These are phyloP conservation scores for Pimpla rufipes DNA, from an alignment of 2,888 invertebrate genomes.

Conservation along the genomic window DNA sequence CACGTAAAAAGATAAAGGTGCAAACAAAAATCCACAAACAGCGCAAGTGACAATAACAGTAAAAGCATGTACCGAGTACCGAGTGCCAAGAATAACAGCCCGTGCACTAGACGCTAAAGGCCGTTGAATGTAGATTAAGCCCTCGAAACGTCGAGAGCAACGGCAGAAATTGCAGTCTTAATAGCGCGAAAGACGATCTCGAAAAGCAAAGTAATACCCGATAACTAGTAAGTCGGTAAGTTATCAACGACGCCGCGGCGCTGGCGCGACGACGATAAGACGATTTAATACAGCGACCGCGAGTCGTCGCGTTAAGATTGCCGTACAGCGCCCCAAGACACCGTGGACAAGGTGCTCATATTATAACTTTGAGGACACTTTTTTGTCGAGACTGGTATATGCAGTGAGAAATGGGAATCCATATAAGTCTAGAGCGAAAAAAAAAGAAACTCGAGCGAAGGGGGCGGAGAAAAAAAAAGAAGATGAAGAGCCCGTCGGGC, in stretches of 20 bases:
- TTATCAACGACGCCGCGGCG: conserved; percentile 37
- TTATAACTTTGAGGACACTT: conserved; percentile 22
- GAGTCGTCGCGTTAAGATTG: conserved; percentile 60
- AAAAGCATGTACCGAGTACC: background rate
- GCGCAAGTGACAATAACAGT: background rate
- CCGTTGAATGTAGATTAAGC: conserved; percentile 27
- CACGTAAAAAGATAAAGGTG: background rate
- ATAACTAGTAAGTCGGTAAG: conserved; percentile 13
- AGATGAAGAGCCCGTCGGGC: background rate
- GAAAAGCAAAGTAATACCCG: conserved; percentile 22
- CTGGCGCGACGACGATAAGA: conserved; percentile 46
- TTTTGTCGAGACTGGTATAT: background rate
- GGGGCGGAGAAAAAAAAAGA: conserved; percentile 16
- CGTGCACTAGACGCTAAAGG: background rate
- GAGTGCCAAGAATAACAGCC: background rate
- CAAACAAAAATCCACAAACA: background rate
- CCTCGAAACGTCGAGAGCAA: conserved; percentile 29
- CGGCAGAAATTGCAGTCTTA: conserved; percentile 38
- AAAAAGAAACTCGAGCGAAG: conserved; percentile 7
- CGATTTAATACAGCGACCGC: conserved; percentile 43
- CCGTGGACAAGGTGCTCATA: conserved; percentile 17
- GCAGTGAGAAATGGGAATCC: conserved; percentile 38
- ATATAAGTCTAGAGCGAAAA: conserved; percentile 14
- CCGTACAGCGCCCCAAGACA: conserved; percentile 36
- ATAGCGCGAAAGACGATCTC: conserved; percentile 61